Evolutionary conservation across 2,113 vertebrate genomes (phyloP), one percentile per base, ranked within the genome.

Genomic region (Dascyllus trimaculatus): DNA sequence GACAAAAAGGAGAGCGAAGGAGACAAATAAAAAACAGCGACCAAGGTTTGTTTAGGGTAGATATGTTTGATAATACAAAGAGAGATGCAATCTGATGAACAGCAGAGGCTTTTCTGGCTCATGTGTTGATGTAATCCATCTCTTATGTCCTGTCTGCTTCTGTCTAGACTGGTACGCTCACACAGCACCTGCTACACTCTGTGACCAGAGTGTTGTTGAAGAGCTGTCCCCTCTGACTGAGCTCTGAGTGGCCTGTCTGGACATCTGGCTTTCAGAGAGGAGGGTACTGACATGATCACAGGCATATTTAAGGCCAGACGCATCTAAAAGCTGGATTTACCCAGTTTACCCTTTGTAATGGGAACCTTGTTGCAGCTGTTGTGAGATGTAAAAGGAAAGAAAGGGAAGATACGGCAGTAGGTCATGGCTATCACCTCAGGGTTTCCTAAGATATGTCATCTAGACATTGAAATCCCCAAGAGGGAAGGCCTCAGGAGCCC

Each of bases 391-490:
- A 38, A 51, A 52, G 59, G 63, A 68, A 29, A 78, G 74, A 66
- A 60, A 66, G 19, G 25, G 66, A 53, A 43, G 17, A 54, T 46
- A 18, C 46, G 11, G 21, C 43, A 21, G 64, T 63, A 68, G 85
- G 67, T 72, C 78, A 49, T 6, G 22, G 68, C 69, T 67, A 81
- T 83, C 49, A 49, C 56, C 67, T 59, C 70, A 59, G 54, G 62
- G 80, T 68, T 82, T 78, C 64, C 61, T 73, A 48, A 6, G 49
- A 74, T 70, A 54, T 73, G 57, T 80, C 53, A 80, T 92, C 88
- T 92, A 89, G 85, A 89, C 87, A 38, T 48, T 73, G 45, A 88
- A 89, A 91, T 91, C 84, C 88, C 60, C 9, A 21, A 53, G 68
- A 86, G 78, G 74, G 71, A 81, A 78, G 57, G 57, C 64, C 56